These are phyloP conservation scores for Hoplodrina blanda DNA, from an alignment of 2,888 invertebrate genomes.

Conservation along the genomic window DNA sequence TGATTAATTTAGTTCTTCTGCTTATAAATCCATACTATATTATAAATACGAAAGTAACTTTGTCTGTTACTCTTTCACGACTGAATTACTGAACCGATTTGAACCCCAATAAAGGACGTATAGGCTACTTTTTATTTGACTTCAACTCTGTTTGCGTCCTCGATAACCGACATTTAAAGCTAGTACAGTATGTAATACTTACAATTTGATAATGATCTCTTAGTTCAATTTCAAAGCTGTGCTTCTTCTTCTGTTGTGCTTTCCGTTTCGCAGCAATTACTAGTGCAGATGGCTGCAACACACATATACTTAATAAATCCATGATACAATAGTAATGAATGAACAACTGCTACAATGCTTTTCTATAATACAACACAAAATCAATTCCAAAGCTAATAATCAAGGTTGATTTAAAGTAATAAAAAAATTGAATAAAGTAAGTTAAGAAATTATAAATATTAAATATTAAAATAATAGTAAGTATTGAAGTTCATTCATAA, in stretches of 20 bases:
- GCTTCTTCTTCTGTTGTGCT: slow-evolving; percentile 91
- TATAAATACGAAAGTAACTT: too few species aligned
- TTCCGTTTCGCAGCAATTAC: slow-evolving; percentile 93
- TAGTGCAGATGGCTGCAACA: slow-evolving; percentile 87
- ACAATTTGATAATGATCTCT: slow-evolving; percentile 93
- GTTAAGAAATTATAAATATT: too few species aligned
- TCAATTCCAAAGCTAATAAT: too few species aligned
- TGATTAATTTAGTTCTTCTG: too few species aligned
- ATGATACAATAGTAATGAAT: background rate
- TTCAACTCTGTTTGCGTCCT: too few species aligned
- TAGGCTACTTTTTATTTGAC: too few species aligned
- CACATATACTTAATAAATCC: slow-evolving; percentile 7
- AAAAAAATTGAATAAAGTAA: background rate
- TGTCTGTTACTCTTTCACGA: too few species aligned
- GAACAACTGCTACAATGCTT: too few species aligned
- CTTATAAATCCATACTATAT: too few species aligned
- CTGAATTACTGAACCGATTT: too few species aligned
- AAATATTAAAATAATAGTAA: background rate
- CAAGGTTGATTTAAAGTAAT: background rate
- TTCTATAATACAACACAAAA: background rate
- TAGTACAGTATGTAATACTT: slow-evolving; percentile 68
- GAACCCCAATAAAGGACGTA: too few species aligned
- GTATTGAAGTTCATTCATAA: slow-evolving; percentile 1
- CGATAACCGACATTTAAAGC: too few species aligned
- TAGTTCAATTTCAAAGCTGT: slow-evolving; percentile 85